phyloP scores from a whole-genome alignment of 2,113 vertebrate genomes.

The Arizona elegans region DNA sequence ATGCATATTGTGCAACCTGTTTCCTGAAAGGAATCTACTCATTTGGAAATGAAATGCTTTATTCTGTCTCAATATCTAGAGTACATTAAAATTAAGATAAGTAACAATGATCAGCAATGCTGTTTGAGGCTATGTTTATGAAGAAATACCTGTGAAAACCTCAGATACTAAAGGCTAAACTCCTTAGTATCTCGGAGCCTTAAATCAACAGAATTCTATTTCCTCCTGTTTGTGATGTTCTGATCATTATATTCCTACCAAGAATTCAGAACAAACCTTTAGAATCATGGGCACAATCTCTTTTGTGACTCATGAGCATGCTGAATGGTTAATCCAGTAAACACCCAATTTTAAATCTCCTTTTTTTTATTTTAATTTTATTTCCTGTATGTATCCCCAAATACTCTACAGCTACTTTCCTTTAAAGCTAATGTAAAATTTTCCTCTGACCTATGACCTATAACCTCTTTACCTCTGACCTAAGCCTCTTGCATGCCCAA shows the following conservation, averaged over 20 bases:
- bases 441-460: slow-evolving; percentile 86
- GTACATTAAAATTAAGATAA: slow-evolving; percentile 30
- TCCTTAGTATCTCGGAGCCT: slow-evolving; percentile 88
- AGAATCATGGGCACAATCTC: slow-evolving; percentile 78
- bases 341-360: slow-evolving; percentile 68
- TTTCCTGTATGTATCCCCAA: slow-evolving; percentile 74
- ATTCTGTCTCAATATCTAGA: neutral
- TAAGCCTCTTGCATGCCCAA: slow-evolving; percentile 96
- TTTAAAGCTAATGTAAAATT: slow-evolving; percentile 82
- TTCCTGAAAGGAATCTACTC: slow-evolving; percentile 12
- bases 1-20: slow-evolving; percentile 42
- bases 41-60: slow-evolving; percentile 45
- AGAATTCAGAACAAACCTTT: slow-evolving; percentile 74
- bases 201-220: slow-evolving; percentile 76
- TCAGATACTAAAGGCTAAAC: slow-evolving; percentile 85
- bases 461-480: slow-evolving; percentile 93
- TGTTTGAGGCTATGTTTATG: slow-evolving; percentile 83
- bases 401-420: slow-evolving; percentile 78
- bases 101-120: slow-evolving; percentile 58
- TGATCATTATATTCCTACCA: slow-evolving; percentile 78
- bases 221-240: slow-evolving; percentile 83
- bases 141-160: slow-evolving; percentile 86
- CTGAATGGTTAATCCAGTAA: slow-evolving; percentile 90
- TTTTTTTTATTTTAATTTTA: slow-evolving; percentile 46
- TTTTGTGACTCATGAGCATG: slow-evolving; percentile 81